These are phyloP conservation scores for Coilia nasus DNA, from an alignment of 2,797 vertebrate genomes.

Conservation along the genomic window DNA sequence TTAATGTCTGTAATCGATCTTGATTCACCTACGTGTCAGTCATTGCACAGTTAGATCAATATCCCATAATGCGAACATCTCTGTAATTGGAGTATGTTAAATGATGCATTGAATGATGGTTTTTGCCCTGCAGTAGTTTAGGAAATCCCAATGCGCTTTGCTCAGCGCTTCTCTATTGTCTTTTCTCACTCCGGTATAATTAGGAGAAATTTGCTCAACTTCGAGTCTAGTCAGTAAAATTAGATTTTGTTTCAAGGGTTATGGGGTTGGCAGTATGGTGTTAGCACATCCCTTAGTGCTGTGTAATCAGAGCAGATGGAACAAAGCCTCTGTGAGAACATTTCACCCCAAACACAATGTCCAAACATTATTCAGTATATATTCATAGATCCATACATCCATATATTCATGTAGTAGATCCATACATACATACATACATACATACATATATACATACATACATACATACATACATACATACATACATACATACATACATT, in stretches of 20 bases:
- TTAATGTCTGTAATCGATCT: background rate
- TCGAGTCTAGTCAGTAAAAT: background rate
- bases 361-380: background rate
- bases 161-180: background rate
- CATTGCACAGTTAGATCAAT: background rate
- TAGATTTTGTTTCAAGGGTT: background rate
- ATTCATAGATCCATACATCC: background rate
- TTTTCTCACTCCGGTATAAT: background rate
- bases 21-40: background rate
- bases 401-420: background rate
- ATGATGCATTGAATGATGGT: background rate
- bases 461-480: background rate
- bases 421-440: too few relatives aligned
- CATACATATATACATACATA: too few relatives aligned
- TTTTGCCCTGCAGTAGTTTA: background rate
- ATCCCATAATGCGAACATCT: background rate
- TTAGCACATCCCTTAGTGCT: background rate
- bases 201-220: background rate
- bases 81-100: background rate
- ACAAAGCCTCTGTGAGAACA: background rate
- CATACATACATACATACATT: background rate
- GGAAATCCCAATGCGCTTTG: background rate
- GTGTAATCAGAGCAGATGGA: background rate
- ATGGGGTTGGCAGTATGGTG: background rate
- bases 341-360: background rate